A percentile compares a stretch with the other conserved stretches of the same genome.
Evolutionary conservation across 1,140 invertebrate species (phyloP).

Genomic region (Trichonephila inaurata): DNA sequence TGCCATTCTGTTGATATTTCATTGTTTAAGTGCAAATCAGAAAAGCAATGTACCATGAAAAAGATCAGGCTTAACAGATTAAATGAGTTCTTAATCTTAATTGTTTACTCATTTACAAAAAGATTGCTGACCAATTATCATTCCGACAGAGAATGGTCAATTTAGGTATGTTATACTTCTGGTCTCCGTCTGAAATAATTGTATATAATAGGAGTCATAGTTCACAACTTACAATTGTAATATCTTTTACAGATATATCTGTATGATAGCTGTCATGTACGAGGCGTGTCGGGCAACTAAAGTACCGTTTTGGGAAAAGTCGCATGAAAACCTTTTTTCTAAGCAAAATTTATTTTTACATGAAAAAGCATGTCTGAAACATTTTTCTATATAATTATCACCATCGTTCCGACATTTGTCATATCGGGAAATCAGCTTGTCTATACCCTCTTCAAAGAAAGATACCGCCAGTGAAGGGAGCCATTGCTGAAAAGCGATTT

Average conservation of each 20-base stretch:
- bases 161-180: not conserved
- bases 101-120: not conserved
- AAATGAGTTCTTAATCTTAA: not conserved
- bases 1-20: not conserved
- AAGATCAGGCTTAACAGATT: not conserved
- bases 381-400: too few species aligned
- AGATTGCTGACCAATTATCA: not conserved
- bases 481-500: too few species aligned
- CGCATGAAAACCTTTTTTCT: too few species aligned
- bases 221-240: not conserved
- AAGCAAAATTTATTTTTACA: too few species aligned
- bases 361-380: too few species aligned
- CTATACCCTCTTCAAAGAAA: too few species aligned
- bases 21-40: not conserved
- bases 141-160: not conserved
- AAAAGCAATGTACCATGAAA: not conserved
- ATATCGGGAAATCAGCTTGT: too few species aligned
- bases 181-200: not conserved
- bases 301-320: too few species aligned
- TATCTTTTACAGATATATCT: not conserved
- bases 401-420: too few species aligned
- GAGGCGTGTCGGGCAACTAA: too few species aligned
- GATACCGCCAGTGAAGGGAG: too few species aligned
- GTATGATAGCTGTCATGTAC: not conserved
- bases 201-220: not conserved